A percentile compares a stretch with the other conserved stretches of the same genome.
These are phyloP conservation scores for Vulpes vulpes DNA, from an alignment of 2,113 vertebrate genomes.

Conservation along the genomic window DNA sequence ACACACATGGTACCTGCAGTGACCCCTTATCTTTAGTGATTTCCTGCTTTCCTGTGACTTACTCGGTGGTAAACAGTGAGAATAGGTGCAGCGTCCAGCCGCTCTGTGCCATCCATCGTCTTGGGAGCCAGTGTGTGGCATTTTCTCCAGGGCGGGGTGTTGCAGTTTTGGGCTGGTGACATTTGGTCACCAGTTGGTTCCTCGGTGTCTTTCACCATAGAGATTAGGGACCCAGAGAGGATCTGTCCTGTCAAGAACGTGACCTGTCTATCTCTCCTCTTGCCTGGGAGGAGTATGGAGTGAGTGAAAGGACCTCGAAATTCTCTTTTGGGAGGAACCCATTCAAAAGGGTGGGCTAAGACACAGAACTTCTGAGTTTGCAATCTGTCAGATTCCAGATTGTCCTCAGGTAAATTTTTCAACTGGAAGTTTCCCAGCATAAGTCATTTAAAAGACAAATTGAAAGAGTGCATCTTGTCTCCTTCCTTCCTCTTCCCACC, in stretches of 20 bases:
- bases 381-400: neutral
- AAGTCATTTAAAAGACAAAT: neutral
- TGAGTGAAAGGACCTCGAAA: slow-evolving; percentile 34
- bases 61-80: neutral
- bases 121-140: neutral
- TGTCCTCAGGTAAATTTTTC: neutral
- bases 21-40: neutral
- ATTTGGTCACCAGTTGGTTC: slow-evolving; percentile 59
- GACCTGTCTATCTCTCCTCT: neutral
- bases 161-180: slow-evolving; percentile 50
- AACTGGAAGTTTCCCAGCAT: neutral
- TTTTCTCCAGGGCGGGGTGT: neutral
- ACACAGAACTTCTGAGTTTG: neutral
- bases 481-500: too few relatives aligned
- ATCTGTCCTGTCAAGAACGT: neutral
- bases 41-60: slow-evolving; percentile 36
- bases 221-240: slow-evolving; percentile 50
- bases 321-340: neutral
- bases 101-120: neutral
- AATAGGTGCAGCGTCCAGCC: neutral
- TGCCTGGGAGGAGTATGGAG: neutral
- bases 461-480: neutral
- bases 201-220: slow-evolving; percentile 58
- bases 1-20: neutral
- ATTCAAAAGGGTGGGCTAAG: neutral